Evolutionary conservation across 2,888 invertebrate species (phyloP).

Genomic region (Dicyrtomina minuta): DNA sequence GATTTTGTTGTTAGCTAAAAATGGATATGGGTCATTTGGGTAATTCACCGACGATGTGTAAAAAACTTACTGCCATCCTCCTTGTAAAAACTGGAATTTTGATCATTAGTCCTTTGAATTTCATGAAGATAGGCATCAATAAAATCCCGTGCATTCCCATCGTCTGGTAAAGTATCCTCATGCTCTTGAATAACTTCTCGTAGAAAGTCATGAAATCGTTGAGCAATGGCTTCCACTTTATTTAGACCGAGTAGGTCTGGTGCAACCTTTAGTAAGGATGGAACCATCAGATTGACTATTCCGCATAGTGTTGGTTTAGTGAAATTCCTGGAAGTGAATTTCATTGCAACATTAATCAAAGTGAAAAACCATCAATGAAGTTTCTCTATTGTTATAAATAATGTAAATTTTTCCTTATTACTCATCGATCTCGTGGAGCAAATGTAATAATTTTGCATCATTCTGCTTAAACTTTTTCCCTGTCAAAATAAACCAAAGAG

Average conservation of each 20-base stretch:
- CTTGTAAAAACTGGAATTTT: slow-evolving; percentile 39
- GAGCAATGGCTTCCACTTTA: background rate
- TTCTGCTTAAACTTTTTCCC: slow-evolving; percentile 37
- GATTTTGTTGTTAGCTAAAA: too few relatives aligned
- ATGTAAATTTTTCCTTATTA: background rate
- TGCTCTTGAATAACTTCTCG: slow-evolving; percentile 20
- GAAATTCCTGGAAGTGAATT: too few relatives aligned
- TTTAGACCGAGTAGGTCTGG: background rate
- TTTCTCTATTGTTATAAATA: too few relatives aligned
- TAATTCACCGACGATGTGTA: too few relatives aligned
- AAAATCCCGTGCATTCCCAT: slow-evolving; percentile 34
- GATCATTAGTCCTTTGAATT: slow-evolving; percentile 38
- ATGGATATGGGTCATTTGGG: too few relatives aligned
- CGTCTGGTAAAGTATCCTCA: slow-evolving; percentile 12
- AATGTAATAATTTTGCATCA: slow-evolving; percentile 15
- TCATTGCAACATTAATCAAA: too few relatives aligned
- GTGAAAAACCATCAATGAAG: too few relatives aligned
- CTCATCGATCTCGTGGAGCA: slow-evolving; percentile 12
- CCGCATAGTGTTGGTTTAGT: slow-evolving; percentile 20
- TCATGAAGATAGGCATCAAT: slow-evolving; percentile 40
- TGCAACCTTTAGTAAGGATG: background rate
- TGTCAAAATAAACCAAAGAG: slow-evolving; percentile 40
- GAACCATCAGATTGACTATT: slow-evolving; percentile 4
- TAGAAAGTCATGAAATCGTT: slow-evolving; percentile 2
- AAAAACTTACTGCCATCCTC: slow-evolving; percentile 36